These are phyloP conservation scores for Megalurothrips usitatus DNA, from an alignment of 2,888 invertebrate genomes.

Conservation along the genomic window DNA sequence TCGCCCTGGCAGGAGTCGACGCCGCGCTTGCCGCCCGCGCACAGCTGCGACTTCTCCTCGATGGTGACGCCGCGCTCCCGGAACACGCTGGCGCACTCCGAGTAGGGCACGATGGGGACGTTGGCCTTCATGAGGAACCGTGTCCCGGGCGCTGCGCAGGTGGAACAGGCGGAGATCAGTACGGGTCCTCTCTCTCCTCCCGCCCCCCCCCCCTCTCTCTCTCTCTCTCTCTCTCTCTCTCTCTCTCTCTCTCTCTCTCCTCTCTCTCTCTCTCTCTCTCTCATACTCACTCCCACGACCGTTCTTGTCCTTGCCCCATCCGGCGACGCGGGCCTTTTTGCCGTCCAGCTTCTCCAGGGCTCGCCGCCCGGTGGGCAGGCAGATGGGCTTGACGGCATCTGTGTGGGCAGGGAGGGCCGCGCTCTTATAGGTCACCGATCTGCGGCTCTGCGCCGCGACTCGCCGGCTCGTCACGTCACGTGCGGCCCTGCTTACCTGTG, in stretches of 20 bases:
- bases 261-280: too few species aligned
- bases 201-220: too few species aligned
- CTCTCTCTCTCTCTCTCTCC: too few species aligned
- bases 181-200: too few species aligned
- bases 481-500: background rate
- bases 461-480: too few species aligned
- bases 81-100: background rate
- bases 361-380: constrained; percentile 32
- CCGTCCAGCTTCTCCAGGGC: constrained; percentile 9
- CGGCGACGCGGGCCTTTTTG: constrained; percentile 30
- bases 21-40: constrained; percentile 33
- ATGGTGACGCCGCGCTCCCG: background rate
- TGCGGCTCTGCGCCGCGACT: too few species aligned
- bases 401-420: background rate
- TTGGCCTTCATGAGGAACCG: background rate
- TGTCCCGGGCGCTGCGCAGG: background rate
- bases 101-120: background rate
- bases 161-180: background rate
- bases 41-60: constrained; percentile 31
- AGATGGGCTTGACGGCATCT: constrained; percentile 34
- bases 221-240: too few species aligned
- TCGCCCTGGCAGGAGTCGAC: constrained; percentile 36
- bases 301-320: constrained; percentile 31
- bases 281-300: background rate
- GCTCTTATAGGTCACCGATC: too few species aligned